Conservation (phyloP, 2,888 invertebrate genomes). For the Acronicta aceris region DNA sequence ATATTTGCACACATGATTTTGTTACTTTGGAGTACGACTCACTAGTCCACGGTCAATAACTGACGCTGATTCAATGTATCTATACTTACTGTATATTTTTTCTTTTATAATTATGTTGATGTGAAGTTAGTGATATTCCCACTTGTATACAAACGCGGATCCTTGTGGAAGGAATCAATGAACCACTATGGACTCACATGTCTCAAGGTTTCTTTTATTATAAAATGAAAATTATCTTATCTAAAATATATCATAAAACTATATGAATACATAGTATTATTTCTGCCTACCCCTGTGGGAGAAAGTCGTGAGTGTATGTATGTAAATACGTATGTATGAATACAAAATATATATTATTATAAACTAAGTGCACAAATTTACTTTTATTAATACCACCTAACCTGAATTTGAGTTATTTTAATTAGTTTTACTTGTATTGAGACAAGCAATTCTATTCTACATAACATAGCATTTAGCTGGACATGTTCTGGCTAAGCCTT, state of each 20-base stretch:
- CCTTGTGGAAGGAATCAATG: neutral
- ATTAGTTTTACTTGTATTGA: slow-evolving; percentile 1
- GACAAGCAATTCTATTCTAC: slow-evolving; percentile 24
- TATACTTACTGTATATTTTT: too few relatives aligned
- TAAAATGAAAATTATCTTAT: neutral
- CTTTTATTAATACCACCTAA: too few relatives aligned
- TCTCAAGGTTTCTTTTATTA: neutral
- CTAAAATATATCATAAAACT: neutral
- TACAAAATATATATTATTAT: neutral
- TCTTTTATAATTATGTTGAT: neutral
- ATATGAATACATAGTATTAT: neutral
- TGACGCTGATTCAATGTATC: too few relatives aligned
- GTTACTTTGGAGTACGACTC: too few relatives aligned
- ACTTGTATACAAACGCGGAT: neutral
- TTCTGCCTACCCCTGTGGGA: too few relatives aligned
- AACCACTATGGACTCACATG: neutral
- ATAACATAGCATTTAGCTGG: slow-evolving; percentile 24
- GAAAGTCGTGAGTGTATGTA: too few relatives aligned
- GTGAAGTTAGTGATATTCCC: neutral
- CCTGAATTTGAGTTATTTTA: neutral
- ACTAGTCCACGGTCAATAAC: too few relatives aligned
- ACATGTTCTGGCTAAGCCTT: slow-evolving; percentile 21
- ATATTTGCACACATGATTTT: too few relatives aligned
- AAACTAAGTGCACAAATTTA: neutral
- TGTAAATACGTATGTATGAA: neutral